These are phyloP conservation scores for Hypsibius dujardini DNA, from an alignment of 1,140 invertebrate genomes.

Conservation along the genomic window DNA sequence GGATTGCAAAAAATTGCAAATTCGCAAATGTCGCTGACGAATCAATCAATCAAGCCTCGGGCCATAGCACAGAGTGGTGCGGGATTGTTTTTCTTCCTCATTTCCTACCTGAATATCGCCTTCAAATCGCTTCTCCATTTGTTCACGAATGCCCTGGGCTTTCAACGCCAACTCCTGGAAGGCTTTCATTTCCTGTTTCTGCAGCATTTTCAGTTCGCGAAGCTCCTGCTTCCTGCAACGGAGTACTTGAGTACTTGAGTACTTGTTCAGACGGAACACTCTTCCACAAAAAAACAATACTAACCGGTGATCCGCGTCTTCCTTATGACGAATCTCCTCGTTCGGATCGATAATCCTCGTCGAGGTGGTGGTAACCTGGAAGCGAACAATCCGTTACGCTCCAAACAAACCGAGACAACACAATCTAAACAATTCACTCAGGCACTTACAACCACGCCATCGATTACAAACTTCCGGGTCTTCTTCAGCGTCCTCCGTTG, in stretches of 20 bases:
- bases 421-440: constrained; percentile 38
- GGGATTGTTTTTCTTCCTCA: no score
- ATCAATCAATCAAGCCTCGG: no score
- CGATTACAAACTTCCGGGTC: constrained; percentile 89
- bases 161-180: constrained; percentile 80
- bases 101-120: constrained; percentile 33
- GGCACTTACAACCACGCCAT: constrained; percentile 55
- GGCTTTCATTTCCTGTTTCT: constrained; percentile 93
- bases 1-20: no score
- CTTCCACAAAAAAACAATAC: constrained; percentile 9
- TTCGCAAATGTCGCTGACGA: no score
- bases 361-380: constrained; percentile 50
- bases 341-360: constrained; percentile 82
- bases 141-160: constrained; percentile 62
- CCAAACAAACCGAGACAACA: no score
- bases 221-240: constrained; percentile 64
- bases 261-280: constrained; percentile 19
- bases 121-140: constrained; percentile 46
- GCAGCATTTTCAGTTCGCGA: constrained; percentile 81
- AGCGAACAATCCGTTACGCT: no score
- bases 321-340: constrained; percentile 51
- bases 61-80: no score
- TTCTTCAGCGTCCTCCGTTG: constrained; percentile 70
- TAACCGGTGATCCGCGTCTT: constrained; percentile 35
- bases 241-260: constrained; percentile 22